A percentile compares a stretch with the other conserved stretches of the same genome.
These are phyloP conservation scores for Drosophila kepulauana DNA, from an alignment of 1,140 invertebrate species.

Conservation along the genomic window DNA sequence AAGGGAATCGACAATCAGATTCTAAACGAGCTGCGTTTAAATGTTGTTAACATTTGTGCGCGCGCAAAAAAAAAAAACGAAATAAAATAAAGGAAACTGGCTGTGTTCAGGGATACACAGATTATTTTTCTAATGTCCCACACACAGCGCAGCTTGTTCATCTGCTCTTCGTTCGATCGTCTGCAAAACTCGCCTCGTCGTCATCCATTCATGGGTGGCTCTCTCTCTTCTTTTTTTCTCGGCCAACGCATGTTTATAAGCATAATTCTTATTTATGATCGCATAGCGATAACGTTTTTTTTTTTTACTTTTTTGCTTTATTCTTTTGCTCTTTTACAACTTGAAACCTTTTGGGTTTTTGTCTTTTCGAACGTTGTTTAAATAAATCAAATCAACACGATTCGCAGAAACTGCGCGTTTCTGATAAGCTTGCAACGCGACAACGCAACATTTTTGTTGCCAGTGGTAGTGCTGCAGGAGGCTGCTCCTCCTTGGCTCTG, in stretches of 20 bases:
- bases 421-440: constrained; percentile 57
- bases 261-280: constrained; percentile 84
- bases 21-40: constrained; percentile 82
- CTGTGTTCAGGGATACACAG: constrained; percentile 31
- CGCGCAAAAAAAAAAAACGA: background rate
- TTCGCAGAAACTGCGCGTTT: constrained; percentile 70
- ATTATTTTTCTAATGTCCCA: constrained; percentile 73
- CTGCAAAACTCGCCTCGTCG: background rate
- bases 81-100: background rate
- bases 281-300: constrained; percentile 63
- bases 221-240: background rate
- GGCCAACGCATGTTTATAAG: constrained; percentile 75
- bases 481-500: background rate
- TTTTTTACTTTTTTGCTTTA: background rate
- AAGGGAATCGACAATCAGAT: constrained; percentile 58
- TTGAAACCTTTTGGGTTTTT: background rate
- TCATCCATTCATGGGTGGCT: constrained; percentile 76
- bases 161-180: constrained; percentile 23
- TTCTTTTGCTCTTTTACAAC: constrained; percentile 2
- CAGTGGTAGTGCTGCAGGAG: background rate
- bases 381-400: constrained; percentile 84
- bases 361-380: constrained; percentile 39
- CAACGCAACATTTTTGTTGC: constrained; percentile 7
- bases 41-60: constrained; percentile 71
- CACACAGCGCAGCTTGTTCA: constrained; percentile 61